A percentile compares a stretch with the other conserved stretches of the same genome.
phyloP scores from a whole-genome alignment of 2,797 vertebrate genomes.

The Lindbergichthys nudifrons region DNA sequence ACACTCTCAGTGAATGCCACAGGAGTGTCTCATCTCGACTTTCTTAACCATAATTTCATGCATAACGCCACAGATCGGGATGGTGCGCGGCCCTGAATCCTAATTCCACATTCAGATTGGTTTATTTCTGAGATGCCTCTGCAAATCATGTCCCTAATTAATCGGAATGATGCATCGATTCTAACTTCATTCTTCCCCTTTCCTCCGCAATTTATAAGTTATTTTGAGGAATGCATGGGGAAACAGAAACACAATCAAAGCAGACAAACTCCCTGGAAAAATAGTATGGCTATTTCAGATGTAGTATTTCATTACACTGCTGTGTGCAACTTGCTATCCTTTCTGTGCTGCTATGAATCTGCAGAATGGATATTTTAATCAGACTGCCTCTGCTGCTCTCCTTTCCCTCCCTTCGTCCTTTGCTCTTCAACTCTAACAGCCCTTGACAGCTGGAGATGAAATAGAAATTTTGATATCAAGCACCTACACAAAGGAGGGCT shows the following conservation, averaged over 20 bases:
- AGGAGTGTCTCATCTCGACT: slow-evolving; percentile 43
- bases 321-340: slow-evolving; percentile 2
- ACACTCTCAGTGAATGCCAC: slow-evolving; percentile 24
- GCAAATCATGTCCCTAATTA: slow-evolving; percentile 77
- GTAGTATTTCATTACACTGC: slow-evolving; percentile 22
- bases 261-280: slow-evolving; percentile 20
- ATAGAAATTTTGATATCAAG: slow-evolving; percentile 94
- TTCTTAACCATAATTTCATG: slow-evolving; percentile 73
- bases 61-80: slow-evolving; percentile 72
- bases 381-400: slow-evolving; percentile 42
- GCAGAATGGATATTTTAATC: slow-evolving; percentile 14
- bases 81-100: slow-evolving; percentile 50
- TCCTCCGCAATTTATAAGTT: slow-evolving; percentile 50
- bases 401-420: slow-evolving; percentile 63
- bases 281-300: slow-evolving; percentile 12
- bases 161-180: slow-evolving; percentile 73
- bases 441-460: slow-evolving; percentile 90
- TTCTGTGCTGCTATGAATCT: neutral
- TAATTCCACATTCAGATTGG: slow-evolving; percentile 76
- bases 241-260: slow-evolving; percentile 59
- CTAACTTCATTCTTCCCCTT: slow-evolving; percentile 55
- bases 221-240: slow-evolving; percentile 42
- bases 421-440: slow-evolving; percentile 81
- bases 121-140: slow-evolving; percentile 64
- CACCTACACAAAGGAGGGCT: slow-evolving; percentile 90